Conservation (phyloP, 2,113 vertebrate species). For the Xyliphius kryptos region DNA sequence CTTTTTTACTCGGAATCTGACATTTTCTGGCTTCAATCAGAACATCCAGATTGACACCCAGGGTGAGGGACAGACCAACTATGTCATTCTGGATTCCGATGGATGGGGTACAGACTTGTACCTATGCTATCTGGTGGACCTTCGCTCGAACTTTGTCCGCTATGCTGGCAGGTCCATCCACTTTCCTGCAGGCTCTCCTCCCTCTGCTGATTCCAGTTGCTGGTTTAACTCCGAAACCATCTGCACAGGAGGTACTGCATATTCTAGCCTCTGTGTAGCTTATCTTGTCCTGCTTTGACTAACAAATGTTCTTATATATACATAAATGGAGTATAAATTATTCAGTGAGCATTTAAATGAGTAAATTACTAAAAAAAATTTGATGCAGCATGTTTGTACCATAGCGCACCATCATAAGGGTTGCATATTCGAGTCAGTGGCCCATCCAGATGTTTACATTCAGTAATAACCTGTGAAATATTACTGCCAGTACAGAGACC, state of each 20-base stretch:
- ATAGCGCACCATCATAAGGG: too few relatives aligned
- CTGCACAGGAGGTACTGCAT: conserved; percentile 73
- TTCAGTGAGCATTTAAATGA: too few relatives aligned
- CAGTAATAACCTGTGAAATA: too few relatives aligned
- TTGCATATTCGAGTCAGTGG: too few relatives aligned
- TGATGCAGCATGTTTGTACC: too few relatives aligned
- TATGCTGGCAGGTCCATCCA: conserved; percentile 63
- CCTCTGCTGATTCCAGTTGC: conserved; percentile 71
- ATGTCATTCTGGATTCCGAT: conserved; percentile 78
- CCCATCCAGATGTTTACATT: too few relatives aligned
- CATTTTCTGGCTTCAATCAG: conserved; percentile 78
- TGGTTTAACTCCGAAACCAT: conserved; percentile 74
- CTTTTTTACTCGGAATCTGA: conserved; percentile 63
- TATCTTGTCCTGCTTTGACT: too few relatives aligned
- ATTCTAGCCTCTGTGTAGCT: not conserved
- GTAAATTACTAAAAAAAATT: too few relatives aligned
- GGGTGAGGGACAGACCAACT: conserved; percentile 67
- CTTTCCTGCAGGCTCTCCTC: conserved; percentile 70
- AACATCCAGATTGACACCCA: conserved; percentile 59
- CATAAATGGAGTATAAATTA: too few relatives aligned
- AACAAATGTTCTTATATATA: not conserved
- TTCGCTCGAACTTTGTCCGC: conserved; percentile 53
- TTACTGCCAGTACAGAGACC: too few relatives aligned
- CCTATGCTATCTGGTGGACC: conserved; percentile 69
- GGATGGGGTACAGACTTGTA: conserved; percentile 63